Conservation (phyloP, 2,113 vertebrate genomes). For the Percopsis transmontana region DNA sequence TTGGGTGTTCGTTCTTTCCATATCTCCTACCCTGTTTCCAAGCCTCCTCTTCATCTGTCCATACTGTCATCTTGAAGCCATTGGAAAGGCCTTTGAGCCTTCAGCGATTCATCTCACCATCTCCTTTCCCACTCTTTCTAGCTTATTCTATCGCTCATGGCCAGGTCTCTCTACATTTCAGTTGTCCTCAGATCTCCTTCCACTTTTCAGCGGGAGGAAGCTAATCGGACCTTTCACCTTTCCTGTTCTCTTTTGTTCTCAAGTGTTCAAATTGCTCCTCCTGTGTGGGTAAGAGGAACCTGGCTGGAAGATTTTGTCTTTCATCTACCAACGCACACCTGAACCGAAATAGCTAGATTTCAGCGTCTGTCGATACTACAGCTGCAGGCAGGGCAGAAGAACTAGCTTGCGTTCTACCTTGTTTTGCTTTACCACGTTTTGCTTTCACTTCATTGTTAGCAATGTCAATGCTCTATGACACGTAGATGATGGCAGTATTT, state of each 20-base stretch:
- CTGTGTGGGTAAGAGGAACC: slow-evolving; percentile 43
- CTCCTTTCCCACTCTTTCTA: slow-evolving; percentile 18
- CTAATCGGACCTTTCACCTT: slow-evolving; percentile 36
- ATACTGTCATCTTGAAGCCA: slow-evolving; percentile 12
- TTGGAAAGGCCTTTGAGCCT: slow-evolving; percentile 32
- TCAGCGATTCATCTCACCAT: slow-evolving; percentile 29
- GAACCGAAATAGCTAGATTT: slow-evolving; percentile 65
- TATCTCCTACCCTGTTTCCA: neutral
- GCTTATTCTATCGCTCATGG: slow-evolving; percentile 6
- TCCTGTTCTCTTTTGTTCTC: slow-evolving; percentile 39
- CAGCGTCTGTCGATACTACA: slow-evolving; percentile 63
- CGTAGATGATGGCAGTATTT: no score
- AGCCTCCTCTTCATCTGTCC: slow-evolving; percentile 10
- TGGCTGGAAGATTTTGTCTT: slow-evolving; percentile 62
- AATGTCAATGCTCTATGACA: no score
- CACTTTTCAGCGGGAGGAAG: slow-evolving; percentile 2
- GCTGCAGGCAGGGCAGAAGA: slow-evolving; percentile 51
- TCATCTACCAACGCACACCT: slow-evolving; percentile 66
- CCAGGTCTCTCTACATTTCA: slow-evolving; percentile 23
- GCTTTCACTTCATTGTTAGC: no score
- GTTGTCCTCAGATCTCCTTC: slow-evolving; percentile 47
- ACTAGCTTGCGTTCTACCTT: slow-evolving; percentile 5
- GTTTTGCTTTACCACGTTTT: slow-evolving; percentile 27
- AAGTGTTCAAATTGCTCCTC: slow-evolving; percentile 44
- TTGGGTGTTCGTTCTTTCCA: neutral